phyloP scores from a whole-genome alignment of 2,797 vertebrate species.

The Catharus ustulatus region DNA sequence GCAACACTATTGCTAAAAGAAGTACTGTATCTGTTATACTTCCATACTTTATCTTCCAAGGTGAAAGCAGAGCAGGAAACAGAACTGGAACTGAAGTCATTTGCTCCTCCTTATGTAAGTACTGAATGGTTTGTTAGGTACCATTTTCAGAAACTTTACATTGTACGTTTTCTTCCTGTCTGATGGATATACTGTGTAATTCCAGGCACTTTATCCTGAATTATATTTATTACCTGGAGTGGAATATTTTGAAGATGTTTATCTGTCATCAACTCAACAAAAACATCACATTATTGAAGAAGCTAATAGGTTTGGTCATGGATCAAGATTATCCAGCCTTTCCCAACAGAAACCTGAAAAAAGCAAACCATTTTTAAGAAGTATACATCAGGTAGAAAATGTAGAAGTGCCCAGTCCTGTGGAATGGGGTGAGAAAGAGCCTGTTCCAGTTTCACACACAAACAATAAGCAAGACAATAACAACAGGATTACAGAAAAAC shows the following conservation, averaged over 20 bases:
- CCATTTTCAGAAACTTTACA: background rate
- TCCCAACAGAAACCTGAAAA: constrained; percentile 73
- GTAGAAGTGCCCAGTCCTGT: constrained; percentile 36
- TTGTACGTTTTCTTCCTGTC: background rate
- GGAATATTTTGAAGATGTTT: constrained; percentile 77
- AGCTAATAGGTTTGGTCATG: constrained; percentile 50
- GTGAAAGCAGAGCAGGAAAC: constrained; percentile 90
- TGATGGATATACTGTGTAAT: constrained; percentile 32
- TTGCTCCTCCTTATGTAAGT: constrained; percentile 91
- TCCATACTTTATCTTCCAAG: constrained; percentile 70
- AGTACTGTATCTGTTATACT: background rate
- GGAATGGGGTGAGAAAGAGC: constrained; percentile 46
- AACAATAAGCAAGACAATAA: constrained; percentile 57
- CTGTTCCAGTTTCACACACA: constrained; percentile 60
- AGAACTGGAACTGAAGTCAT: constrained; percentile 89
- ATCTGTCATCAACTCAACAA: constrained; percentile 75
- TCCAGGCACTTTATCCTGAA: constrained; percentile 88
- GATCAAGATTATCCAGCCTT: constrained; percentile 63
- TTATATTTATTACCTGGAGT: constrained; percentile 86
- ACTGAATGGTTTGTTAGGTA: background rate
- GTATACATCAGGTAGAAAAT: constrained; percentile 61
- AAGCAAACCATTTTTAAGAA: constrained; percentile 75
- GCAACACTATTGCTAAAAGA: background rate
- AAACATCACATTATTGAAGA: constrained; percentile 71
- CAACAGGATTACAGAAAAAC: constrained; percentile 33